Evolutionary conservation across 2,113 vertebrate species (phyloP), one percentile per base, ranked within the genome.

Genomic region (Tychaedon coryphoeus): DNA sequence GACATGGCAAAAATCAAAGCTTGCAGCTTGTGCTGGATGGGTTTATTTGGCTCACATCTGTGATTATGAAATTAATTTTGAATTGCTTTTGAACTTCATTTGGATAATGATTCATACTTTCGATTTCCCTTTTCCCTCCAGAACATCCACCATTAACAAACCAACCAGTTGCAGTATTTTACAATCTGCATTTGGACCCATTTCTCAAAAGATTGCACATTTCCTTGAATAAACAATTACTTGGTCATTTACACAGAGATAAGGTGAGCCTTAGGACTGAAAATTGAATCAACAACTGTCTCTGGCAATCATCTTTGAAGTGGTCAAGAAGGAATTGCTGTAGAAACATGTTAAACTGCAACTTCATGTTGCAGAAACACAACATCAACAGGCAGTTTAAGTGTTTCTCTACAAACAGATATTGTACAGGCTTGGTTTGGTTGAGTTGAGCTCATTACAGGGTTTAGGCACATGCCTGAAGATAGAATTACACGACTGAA

Each of bases 11-110:
- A 94, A 95, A 88, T 34, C 50, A 45, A 85, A 85, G 33, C 86
- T 88, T 87, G 31, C 64, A 91, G 80, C 77, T 95, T 90, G 70
- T 61, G 47, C 42, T 82, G 77, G 36, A 18, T 3, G 5, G 33
- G 16, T 58, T 69, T 95, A 93, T 84, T 91, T 92, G 56, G 51
- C 26, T 54, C 91, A 87, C 65, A 72, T 58, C 20, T 58, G 36
- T 28, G 70, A 74, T 97, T 97, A 91, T 60, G 88, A 94, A 97
- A 96, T 66, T 4, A 40, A 54, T 86, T 95, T 93, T 43, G 90
- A 82, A 76, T 89, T 56, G 33, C 61, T 96, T 91, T 94, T 80
- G 88, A 94, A 87, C 73, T 79, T 91, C 61, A 48, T 92, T n/a
- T 77, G 73, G 42, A 66, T 90, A 72, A 66, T 75, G 54, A 87